phyloP scores from a whole-genome alignment of 1,140 invertebrate genomes.

The Tetragonula clypearis region DNA sequence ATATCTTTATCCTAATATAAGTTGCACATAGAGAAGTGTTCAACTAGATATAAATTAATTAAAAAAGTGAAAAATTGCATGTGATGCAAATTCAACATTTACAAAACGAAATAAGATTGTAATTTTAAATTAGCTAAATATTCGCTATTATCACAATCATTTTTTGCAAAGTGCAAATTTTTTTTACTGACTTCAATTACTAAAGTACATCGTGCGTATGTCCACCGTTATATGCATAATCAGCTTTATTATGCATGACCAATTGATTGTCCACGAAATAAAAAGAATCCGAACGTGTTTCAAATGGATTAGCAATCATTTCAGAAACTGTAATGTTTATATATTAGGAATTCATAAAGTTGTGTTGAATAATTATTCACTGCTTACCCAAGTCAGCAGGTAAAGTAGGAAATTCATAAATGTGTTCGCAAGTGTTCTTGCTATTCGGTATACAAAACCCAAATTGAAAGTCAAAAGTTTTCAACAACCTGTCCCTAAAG shows the following conservation, averaged over 20 bases:
- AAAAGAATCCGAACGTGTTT: constrained; percentile 98
- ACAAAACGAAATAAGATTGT: constrained; percentile 48
- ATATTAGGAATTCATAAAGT: background rate
- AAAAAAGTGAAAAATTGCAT: constrained; percentile 12
- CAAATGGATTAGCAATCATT: constrained; percentile 97
- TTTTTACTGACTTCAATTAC: constrained; percentile 47
- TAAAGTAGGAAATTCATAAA: constrained; percentile 98
- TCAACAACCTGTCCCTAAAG: constrained; percentile 95
- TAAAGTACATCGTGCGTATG: constrained; percentile 72
- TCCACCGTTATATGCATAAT: constrained; percentile 95
- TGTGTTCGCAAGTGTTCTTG: constrained; percentile 98
- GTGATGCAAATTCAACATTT: constrained; percentile 37
- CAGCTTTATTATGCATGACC: constrained; percentile 99
- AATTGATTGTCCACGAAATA: constrained; percentile 98
- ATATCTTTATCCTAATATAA: constrained; percentile 1
- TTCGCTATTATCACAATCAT: constrained; percentile 44
- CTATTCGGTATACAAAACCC: constrained; percentile 99
- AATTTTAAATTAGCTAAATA: constrained; percentile 54
- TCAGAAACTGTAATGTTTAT: constrained; percentile 89
- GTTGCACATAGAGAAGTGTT: background rate
- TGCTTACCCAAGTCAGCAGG: constrained; percentile 91
- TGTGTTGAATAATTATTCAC: constrained; percentile 3
- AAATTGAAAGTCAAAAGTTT: constrained; percentile 99
- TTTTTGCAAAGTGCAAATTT: constrained; percentile 67
- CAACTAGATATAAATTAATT: constrained; percentile 30